Percentiles rank a stretch among this genome's conserved stretches.
phyloP scores from a whole-genome alignment of 2,797 vertebrate genomes.

The Rhinophrynus dorsalis region DNA sequence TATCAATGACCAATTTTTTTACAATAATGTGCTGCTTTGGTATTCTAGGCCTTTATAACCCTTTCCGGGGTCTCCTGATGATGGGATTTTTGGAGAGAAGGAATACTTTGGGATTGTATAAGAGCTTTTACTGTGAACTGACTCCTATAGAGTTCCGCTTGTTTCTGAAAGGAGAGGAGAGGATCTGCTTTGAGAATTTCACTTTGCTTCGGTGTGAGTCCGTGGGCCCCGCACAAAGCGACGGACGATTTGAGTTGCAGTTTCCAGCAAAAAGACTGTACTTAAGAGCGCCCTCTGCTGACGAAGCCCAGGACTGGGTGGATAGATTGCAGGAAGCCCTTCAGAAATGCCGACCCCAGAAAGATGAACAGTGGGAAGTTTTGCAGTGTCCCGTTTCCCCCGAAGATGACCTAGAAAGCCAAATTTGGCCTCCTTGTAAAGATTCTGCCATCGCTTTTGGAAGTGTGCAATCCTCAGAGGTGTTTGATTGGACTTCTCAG shows the following conservation, averaged over 20 bases:
- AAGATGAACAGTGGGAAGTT: slow-evolving; percentile 79
- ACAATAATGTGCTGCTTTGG: no score
- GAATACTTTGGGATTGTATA: slow-evolving; percentile 84
- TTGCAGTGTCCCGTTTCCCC: slow-evolving; percentile 57
- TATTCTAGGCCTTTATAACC: slow-evolving; percentile 86
- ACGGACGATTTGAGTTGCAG: slow-evolving; percentile 85
- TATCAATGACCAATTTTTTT: no score
- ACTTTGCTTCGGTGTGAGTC: slow-evolving; percentile 88
- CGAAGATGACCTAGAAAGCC: neutral
- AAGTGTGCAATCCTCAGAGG: slow-evolving; percentile 14
- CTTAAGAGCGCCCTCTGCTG: slow-evolving; percentile 80
- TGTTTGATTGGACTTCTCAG: slow-evolving; percentile 71
- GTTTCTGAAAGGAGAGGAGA: slow-evolving; percentile 83
- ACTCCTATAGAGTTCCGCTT: slow-evolving; percentile 88
- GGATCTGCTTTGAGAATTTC: slow-evolving; percentile 80
- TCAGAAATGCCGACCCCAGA: slow-evolving; percentile 77
- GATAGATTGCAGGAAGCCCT: slow-evolving; percentile 87
- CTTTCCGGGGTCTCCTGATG: slow-evolving; percentile 90
- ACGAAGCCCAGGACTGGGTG: slow-evolving; percentile 94
- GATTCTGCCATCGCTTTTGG: slow-evolving; percentile 45
- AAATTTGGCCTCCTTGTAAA: neutral
- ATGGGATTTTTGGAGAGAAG: slow-evolving; percentile 86
- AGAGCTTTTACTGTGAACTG: slow-evolving; percentile 87
- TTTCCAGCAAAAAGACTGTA: slow-evolving; percentile 80
- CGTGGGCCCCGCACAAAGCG: slow-evolving; percentile 63